These are phyloP conservation scores for Dromaius novaehollandiae DNA, from an alignment of 2,113 vertebrate genomes.

Conservation along the genomic window DNA sequence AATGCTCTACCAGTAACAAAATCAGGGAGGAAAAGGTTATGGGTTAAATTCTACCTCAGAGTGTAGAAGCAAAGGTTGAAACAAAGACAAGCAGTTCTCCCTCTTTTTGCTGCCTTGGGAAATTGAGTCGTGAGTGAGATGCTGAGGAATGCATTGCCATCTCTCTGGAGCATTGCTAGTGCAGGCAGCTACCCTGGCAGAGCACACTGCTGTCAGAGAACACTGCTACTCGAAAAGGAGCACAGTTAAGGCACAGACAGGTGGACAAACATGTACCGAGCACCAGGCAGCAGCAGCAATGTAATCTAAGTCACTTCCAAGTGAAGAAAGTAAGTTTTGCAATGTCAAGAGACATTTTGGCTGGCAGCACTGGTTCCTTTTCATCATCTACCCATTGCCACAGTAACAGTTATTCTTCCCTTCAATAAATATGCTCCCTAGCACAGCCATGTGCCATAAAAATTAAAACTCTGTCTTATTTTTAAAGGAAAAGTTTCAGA, in stretches of 20 bases:
- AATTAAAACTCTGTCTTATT: neutral
- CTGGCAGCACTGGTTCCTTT: neutral
- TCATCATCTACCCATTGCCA: neutral
- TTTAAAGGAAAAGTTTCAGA: neutral
- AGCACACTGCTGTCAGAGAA: neutral
- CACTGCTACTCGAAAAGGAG: neutral
- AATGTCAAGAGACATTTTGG: neutral
- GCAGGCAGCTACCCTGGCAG: neutral
- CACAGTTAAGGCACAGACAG: neutral
- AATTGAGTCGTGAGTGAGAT: neutral
- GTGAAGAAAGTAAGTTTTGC: neutral
- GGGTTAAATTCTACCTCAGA: neutral
- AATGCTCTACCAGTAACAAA: neutral
- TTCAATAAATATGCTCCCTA: neutral
- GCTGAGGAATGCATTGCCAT: neutral
- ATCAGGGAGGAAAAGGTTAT: neutral
- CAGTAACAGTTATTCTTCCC: neutral
- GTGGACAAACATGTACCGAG: accelerated
- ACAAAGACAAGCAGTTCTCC: neutral
- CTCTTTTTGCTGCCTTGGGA: neutral
- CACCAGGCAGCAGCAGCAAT: neutral
- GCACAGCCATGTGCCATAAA: neutral
- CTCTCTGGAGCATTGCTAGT: accelerated
- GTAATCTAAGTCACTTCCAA: neutral
- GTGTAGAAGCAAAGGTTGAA: neutral